phyloP scores from a whole-genome alignment of 1,140 invertebrate genomes.

The Drosophila willistoni region DNA sequence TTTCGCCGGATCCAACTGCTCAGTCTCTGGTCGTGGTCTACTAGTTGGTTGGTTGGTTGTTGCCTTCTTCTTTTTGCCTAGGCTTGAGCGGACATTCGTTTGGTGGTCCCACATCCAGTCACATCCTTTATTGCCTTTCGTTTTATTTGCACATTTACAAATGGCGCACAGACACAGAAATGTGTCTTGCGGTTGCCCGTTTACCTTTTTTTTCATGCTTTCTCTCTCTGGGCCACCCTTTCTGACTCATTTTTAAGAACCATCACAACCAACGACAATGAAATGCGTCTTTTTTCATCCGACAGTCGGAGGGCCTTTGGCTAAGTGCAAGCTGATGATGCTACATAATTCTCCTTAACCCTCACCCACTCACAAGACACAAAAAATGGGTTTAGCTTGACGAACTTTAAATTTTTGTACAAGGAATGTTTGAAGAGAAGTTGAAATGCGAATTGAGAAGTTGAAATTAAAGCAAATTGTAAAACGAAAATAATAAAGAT shows the following conservation, averaged over 20 bases:
- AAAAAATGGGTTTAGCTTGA: too few relatives aligned
- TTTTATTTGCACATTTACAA: constrained; percentile 80
- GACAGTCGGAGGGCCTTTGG: constrained; percentile 26
- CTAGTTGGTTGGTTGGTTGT: neutral
- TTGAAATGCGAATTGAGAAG: too few relatives aligned
- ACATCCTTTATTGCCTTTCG: constrained; percentile 67
- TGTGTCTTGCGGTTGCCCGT: constrained; percentile 50
- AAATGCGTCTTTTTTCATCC: constrained; percentile 57
- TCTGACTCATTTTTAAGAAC: constrained; percentile 22
- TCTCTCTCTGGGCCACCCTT: neutral
- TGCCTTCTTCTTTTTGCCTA: neutral
- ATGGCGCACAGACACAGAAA: constrained; percentile 60
- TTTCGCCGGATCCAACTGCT: constrained; percentile 42
- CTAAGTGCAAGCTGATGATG: constrained; percentile 68
- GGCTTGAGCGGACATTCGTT: neutral
- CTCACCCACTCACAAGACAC: neutral
- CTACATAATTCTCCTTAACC: constrained; percentile 27
- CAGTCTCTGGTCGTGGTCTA: constrained; percentile 23
- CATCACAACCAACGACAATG: constrained; percentile 43
- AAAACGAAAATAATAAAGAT: too few relatives aligned
- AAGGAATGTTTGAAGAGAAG: too few relatives aligned
- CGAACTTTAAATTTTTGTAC: too few relatives aligned
- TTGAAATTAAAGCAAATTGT: too few relatives aligned
- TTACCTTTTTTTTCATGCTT: constrained; percentile 51
- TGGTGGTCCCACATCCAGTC: constrained; percentile 13